Percentiles rank a stretch among this genome's conserved stretches.
Evolutionary conservation across 1,140 invertebrate genomes (phyloP).

Genomic region (Acromyrmex charruanus): DNA sequence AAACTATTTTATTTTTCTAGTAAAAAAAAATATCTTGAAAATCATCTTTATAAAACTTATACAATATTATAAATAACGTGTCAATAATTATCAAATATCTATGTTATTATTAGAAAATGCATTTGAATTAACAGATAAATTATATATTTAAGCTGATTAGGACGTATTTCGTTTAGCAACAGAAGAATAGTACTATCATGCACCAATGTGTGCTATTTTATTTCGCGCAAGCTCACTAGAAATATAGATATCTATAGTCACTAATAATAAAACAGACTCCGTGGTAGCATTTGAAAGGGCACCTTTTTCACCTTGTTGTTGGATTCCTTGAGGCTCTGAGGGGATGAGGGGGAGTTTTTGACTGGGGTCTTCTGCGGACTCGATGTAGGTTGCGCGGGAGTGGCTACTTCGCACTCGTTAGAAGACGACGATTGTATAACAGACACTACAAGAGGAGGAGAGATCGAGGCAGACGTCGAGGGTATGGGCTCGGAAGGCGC

Average conservation of each 20-base stretch:
- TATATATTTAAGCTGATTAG: constrained; percentile 57
- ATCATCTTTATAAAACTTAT: neutral
- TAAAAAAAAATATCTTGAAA: neutral
- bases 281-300: constrained; percentile 81
- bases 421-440: constrained; percentile 83
- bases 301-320: constrained; percentile 89
- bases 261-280: constrained; percentile 63
- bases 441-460: constrained; percentile 86
- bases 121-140: neutral
- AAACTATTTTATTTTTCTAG: neutral
- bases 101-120: neutral
- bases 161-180: constrained; percentile 51
- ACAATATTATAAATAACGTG: neutral
- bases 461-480: constrained; percentile 85
- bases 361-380: constrained; percentile 85
- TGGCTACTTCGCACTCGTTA: constrained; percentile 81
- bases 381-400: constrained; percentile 82
- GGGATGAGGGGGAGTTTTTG: constrained; percentile 87
- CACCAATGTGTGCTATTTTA: constrained; percentile 60
- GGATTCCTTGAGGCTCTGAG: constrained; percentile 88
- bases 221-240: constrained; percentile 31
- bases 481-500: constrained; percentile 85
- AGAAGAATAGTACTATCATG: constrained; percentile 43
- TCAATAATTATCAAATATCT: constrained; percentile 9
- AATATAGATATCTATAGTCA: constrained; percentile 60